A percentile compares a stretch with the other conserved stretches of the same genome.
Conservation (phyloP, 2,797 vertebrate species). For the Peromyscus melanophrys region DNA sequence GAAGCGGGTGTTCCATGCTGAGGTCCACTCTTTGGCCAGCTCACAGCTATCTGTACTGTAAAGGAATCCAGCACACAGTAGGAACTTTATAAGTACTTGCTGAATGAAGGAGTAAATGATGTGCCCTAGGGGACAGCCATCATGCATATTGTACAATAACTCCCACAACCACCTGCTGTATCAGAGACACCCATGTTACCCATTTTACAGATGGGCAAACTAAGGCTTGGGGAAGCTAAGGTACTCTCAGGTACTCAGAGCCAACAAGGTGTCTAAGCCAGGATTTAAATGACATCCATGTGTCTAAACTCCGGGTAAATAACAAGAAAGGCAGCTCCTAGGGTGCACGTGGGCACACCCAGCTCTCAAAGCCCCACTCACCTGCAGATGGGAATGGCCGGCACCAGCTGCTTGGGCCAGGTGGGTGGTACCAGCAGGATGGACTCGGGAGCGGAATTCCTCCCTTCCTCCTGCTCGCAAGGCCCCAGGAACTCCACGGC, state of each 20-base stretch:
- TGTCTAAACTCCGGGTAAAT: neutral
- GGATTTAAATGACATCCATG: neutral
- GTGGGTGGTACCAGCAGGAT: constrained; percentile 95
- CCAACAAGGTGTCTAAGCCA: neutral
- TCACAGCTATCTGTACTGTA: neutral
- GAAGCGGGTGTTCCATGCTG: rapidly evolving
- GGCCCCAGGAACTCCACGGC: constrained; percentile 93
- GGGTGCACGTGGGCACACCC: neutral
- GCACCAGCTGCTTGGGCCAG: constrained; percentile 96
- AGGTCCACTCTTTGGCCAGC: neutral
- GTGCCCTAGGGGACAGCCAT: neutral
- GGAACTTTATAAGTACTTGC: neutral
- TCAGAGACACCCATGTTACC: neutral
- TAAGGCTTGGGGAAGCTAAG: neutral
- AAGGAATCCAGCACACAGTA: neutral
- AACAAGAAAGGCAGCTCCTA: neutral
- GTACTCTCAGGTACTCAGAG: neutral
- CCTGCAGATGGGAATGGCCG: constrained; percentile 96
- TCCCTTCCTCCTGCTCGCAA: constrained; percentile 95
- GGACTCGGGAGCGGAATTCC: constrained; percentile 92
- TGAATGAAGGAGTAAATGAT: no score
- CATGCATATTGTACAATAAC: neutral
- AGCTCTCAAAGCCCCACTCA: constrained; percentile 80
- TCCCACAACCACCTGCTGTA: neutral
- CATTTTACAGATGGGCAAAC: neutral